phyloP scores from a whole-genome alignment of 2,113 vertebrate species.

The Cryptomyrus ogoouensis region DNA sequence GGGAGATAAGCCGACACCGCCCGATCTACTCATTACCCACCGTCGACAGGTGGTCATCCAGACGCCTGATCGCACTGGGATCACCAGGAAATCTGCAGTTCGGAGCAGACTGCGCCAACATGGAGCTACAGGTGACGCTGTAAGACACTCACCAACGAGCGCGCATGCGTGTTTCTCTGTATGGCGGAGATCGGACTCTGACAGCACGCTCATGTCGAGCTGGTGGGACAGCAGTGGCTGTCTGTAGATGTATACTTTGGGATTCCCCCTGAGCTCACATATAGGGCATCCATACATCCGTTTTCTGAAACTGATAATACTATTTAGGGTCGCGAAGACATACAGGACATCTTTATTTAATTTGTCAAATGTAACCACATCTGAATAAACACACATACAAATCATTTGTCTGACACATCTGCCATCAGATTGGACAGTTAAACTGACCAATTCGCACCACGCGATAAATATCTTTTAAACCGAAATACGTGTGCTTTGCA shows the following conservation, averaged over 20 bases:
- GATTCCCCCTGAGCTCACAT: neutral
- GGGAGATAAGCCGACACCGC: no score
- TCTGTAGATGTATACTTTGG: neutral
- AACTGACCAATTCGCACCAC: neutral
- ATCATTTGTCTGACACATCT: neutral
- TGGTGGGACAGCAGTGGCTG: neutral
- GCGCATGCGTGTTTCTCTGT: neutral
- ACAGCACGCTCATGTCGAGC: neutral
- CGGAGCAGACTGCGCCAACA: neutral
- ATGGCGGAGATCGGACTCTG: neutral
- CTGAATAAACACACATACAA: neutral
- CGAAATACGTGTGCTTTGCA: no score
- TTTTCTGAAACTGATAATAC: no score
- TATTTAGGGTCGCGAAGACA: neutral
- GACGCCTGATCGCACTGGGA: neutral
- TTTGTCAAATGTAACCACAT: neutral
- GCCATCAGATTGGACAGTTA: neutral
- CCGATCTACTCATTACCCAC: neutral
- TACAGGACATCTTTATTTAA: neutral
- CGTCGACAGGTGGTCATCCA: neutral
- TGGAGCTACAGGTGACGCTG: neutral
- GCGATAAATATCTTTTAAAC: no score
- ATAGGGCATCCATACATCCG: neutral
- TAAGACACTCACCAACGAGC: neutral
- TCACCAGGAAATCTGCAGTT: neutral